phyloP scores from a whole-genome alignment of 1,140 invertebrate species.

The Leptinotarsa defecta region DNA sequence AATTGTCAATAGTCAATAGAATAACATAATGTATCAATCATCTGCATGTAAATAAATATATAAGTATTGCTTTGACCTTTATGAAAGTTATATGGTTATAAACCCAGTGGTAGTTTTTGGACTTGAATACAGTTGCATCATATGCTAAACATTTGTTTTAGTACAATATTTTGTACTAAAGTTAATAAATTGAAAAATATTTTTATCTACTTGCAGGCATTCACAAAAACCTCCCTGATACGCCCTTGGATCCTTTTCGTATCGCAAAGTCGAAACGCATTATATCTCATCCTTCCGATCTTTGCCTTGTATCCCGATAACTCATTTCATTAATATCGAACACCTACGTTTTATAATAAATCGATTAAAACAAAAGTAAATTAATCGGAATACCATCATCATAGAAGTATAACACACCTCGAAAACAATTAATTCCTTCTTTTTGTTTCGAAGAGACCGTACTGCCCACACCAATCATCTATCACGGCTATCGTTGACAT shows the following conservation, averaged over 20 bases:
- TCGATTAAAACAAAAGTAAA: conserved; percentile 52
- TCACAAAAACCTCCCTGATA: too few species aligned
- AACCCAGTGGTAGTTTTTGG: too few species aligned
- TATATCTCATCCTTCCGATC: conserved; percentile 7
- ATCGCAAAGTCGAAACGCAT: not conserved
- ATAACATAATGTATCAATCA: too few species aligned
- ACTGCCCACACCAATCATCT: conserved; percentile 55
- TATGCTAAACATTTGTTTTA: too few species aligned
- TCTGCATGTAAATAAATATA: too few species aligned
- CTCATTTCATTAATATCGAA: conserved; percentile 50
- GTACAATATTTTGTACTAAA: too few species aligned
- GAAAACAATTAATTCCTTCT: conserved; percentile 54
- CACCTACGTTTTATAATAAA: conserved; percentile 54
- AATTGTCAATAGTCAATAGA: too few species aligned
- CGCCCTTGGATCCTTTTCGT: not conserved
- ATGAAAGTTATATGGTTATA: too few species aligned
- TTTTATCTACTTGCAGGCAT: too few species aligned
- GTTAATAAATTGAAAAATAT: too few species aligned
- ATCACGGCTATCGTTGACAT: conserved; percentile 56
- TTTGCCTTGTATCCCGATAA: conserved; percentile 35
- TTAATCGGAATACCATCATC: conserved; percentile 53
- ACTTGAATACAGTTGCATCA: too few species aligned
- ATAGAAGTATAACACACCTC: conserved; percentile 53
- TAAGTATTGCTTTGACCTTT: too few species aligned
- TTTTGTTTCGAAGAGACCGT: conserved; percentile 48